Base-by-base conservation (phyloP, 2,797 vertebrate genomes). In the Adrianichthys oophorus region DNA sequence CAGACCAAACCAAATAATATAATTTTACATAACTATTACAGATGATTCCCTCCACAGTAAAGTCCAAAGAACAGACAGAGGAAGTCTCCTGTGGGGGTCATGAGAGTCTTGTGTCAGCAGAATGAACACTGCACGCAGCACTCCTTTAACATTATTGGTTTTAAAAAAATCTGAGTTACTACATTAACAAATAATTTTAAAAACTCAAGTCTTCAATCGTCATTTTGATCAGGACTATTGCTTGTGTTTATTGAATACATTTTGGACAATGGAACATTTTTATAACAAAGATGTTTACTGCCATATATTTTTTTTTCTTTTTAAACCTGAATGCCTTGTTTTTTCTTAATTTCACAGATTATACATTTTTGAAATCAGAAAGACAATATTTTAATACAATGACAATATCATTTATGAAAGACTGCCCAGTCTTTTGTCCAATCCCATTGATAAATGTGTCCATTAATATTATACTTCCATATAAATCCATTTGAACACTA, bases 401-500 rank as follows among this genome's bases (percentile, higher is more conserved):
- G 18, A 58, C 19, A 32, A 60, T 40, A 21, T 10, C 51, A 5
- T 50, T n/a, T 58, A 10, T 54, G 41, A 48, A 15, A 46, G 16
- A 52, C 37, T 53, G 40, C 46, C 32, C 4, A 54, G 23, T 57
- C 15, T 5, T 57, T 19, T 48, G 10, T 62, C 40, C 41, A 5
- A 67, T 56, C 2, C 7, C 56, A 48, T 47, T 56, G 18, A 1
- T 40, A 47, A 37, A 24, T 43, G 29, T 56, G 10, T 44, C n/a
- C 10, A 19, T 44, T 4, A 50, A 55, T 32, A 40, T 24, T 7
- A 47, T 19, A 21, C 4, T 66, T 67, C 43, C 14, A n/a, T 40
- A n/a, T n/a, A 15, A n/a, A 54, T 26, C 44, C 29, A 16, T 65
- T 60, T 56, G 19, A 67, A 83, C 88, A 83, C 84, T 79, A 84